phyloP scores from a whole-genome alignment of 1,140 invertebrate species.

The Lordiphosa mommai region DNA sequence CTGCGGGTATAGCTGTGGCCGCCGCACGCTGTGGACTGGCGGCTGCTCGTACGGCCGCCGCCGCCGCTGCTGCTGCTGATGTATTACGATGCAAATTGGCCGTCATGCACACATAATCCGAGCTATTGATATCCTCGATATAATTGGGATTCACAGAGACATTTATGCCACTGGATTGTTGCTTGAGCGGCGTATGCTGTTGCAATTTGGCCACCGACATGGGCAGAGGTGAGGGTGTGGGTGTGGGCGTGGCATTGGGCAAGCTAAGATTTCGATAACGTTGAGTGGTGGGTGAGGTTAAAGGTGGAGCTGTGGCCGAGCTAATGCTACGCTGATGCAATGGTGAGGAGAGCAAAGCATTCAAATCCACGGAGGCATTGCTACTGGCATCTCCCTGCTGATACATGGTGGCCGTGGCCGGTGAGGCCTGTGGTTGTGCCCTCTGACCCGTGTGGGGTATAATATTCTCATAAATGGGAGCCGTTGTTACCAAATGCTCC shows the following conservation, averaged over 20 bases:
- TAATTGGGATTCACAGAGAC: slow-evolving; percentile 77
- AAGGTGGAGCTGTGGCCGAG: slow-evolving; percentile 30
- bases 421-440: slow-evolving; percentile 76
- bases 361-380: slow-evolving; percentile 33
- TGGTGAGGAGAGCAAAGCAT: slow-evolving; percentile 41
- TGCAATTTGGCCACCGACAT: slow-evolving; percentile 45
- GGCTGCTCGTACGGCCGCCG: neutral
- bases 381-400: slow-evolving; percentile 54
- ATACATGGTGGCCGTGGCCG: slow-evolving; percentile 74
- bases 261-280: slow-evolving; percentile 54
- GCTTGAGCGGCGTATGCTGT: slow-evolving; percentile 54
- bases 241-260: slow-evolving; percentile 20
- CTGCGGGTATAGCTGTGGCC: neutral
- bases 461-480: slow-evolving; percentile 87
- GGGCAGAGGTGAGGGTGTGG: slow-evolving; percentile 30
- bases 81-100: slow-evolving; percentile 80
- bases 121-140: slow-evolving; percentile 84
- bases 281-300: slow-evolving; percentile 24
- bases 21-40: slow-evolving; percentile 23
- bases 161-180: slow-evolving; percentile 42
- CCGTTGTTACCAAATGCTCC: slow-evolving; percentile 38
- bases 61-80: slow-evolving; percentile 16
- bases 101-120: slow-evolving; percentile 87
- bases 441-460: slow-evolving; percentile 81
- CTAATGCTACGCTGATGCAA: slow-evolving; percentile 58